Conservation (phyloP, 2,888 invertebrate genomes). For the Boloria selene region DNA sequence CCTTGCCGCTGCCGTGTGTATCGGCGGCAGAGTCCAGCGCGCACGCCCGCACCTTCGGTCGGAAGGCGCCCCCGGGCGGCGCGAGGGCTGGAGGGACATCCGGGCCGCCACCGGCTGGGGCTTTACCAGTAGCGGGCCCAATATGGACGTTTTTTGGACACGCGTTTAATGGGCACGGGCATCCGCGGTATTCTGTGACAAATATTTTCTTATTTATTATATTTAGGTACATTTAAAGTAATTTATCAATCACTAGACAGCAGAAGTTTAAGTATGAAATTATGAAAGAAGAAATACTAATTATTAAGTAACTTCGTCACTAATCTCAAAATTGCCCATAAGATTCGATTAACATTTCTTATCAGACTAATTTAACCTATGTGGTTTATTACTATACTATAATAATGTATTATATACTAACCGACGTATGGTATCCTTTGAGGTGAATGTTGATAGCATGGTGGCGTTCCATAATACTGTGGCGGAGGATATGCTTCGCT, state of each 20-base stretch:
- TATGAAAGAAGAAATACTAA: too few species aligned
- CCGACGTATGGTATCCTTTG: constrained; percentile 86
- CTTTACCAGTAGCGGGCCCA: constrained; percentile 99
- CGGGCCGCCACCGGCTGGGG: constrained; percentile 88
- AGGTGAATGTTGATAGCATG: constrained; percentile 82
- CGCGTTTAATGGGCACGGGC: constrained; percentile 95
- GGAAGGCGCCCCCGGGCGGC: constrained; percentile 79
- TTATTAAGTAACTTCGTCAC: too few species aligned
- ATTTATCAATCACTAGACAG: too few species aligned
- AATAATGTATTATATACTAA: constrained; percentile 61
- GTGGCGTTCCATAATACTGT: constrained; percentile 77
- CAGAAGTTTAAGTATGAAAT: too few species aligned
- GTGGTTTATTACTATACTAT: too few species aligned
- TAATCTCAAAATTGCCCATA: too few species aligned
- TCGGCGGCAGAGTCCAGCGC: constrained; percentile 68
- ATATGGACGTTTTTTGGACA: constrained; percentile 99
- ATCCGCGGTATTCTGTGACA: constrained; percentile 80
- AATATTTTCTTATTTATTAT: constrained; percentile 25
- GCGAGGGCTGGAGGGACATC: constrained; percentile 67
- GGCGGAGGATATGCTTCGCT: constrained; percentile 74
- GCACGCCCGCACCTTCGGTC: constrained; percentile 77
- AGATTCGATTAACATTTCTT: too few species aligned
- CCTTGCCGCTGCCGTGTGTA: constrained; percentile 76
- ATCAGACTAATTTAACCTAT: too few species aligned
- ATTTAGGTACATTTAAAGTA: too few species aligned